These are phyloP conservation scores for Diglossa brunneiventris DNA, from an alignment of 2,113 vertebrate genomes.

Conservation along the genomic window DNA sequence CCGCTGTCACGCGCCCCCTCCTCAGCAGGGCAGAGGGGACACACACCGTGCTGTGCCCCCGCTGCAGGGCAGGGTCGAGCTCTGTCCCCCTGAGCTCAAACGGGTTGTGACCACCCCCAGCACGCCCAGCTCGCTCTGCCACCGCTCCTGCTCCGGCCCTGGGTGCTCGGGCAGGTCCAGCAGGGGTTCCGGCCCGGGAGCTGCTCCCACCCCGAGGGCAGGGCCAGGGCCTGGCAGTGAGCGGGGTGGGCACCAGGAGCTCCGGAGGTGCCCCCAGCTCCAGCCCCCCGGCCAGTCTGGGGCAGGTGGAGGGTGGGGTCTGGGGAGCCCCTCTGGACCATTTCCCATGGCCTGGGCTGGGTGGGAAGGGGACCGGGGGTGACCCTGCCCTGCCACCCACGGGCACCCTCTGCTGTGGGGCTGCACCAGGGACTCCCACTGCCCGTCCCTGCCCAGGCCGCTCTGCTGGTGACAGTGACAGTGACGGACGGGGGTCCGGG, in stretches of 20 bases:
- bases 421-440: neutral
- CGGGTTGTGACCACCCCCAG: fast-evolving
- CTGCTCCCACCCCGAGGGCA: neutral
- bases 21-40: neutral
- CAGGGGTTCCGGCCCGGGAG: neutral
- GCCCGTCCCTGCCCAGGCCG: neutral
- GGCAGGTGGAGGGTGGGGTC: neutral
- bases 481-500: fast-evolving
- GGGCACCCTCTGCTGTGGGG: neutral
- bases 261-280: neutral
- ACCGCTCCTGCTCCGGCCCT: fast-evolving
- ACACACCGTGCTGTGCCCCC: fast-evolving
- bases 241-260: neutral
- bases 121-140: neutral
- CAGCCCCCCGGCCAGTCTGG: neutral
- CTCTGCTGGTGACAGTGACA: neutral
- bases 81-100: neutral
- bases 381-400: neutral
- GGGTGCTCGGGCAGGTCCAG: neutral
- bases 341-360: neutral
- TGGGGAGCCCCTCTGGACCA: neutral
- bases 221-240: neutral
- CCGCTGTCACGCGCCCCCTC: fast-evolving
- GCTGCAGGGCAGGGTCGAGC: fast-evolving
- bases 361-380: neutral